Evolutionary conservation across 1,140 invertebrate genomes (phyloP), one percentile per base, ranked within the genome.

Genomic region (Magallana angulata): DNA sequence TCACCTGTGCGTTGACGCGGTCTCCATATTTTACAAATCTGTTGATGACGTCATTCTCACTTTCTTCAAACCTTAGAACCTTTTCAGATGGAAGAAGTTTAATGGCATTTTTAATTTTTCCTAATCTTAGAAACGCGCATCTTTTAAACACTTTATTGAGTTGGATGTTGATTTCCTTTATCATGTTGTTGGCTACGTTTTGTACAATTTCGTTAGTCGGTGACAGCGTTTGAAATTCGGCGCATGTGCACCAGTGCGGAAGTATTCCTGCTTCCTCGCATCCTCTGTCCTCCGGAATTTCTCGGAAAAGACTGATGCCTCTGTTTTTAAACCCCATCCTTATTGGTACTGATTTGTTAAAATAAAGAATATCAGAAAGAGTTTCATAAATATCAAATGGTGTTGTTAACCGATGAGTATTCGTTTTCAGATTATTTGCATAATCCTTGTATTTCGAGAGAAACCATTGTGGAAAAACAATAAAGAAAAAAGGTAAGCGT

Each of bases 401-500:
- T 2, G 95, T 95, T 9, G 95, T 94, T n/a, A 95, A 89, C 48
- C 94, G 89, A 11, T 92, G 86, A 14, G 92, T 85, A 91, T 99
- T 99, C 8, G 93, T 91, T 83, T 95, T 95, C 24, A 99, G 92
- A 90, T 97, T 97, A 58, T 95, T 91, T 62, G 96, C 96, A 96
- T 48, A 96, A 91, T 0, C 36, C 36, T 96, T 96, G 93, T 97
- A 96, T 56, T 96, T 95, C 7, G 96, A 89, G 56, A 95, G 94
- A 91, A 98, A 97, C 94, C 96, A 96, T 30, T 96, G 94, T 0
- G 98, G 98, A n/a, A 98, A 89, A 90, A 96, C 96, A 4, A 98
- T 94, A 90, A 97, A 97, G 18, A 98, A 95, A 87, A 98, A 97
- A 0, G 98, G 98, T 48, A 99, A 94, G 82, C 98, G 95, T 93